A percentile compares a stretch with the other conserved stretches of the same genome.
Conservation (phyloP, 2,888 invertebrate species). For the Formica aserva region DNA sequence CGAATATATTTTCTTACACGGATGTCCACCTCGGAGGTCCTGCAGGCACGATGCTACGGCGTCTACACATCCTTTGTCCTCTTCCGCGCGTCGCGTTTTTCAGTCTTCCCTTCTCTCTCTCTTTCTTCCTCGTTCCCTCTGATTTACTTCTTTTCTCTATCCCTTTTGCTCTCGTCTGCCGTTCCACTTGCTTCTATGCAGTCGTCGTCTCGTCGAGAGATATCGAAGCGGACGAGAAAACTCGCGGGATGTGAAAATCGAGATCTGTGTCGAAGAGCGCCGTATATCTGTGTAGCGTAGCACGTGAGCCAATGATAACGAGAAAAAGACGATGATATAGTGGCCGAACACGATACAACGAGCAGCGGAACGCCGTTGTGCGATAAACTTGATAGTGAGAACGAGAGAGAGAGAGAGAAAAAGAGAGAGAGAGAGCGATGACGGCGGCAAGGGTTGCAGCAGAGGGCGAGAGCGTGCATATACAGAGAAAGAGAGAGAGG, state of each 20-base stretch:
- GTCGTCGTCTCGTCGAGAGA: constrained; percentile 11
- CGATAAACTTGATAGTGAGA: constrained; percentile 41
- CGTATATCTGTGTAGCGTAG: constrained; percentile 11
- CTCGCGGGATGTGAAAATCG: constrained; percentile 22
- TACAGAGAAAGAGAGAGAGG: constrained; percentile 44
- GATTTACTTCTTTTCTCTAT: constrained; percentile 25
- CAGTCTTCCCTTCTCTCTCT: neutral
- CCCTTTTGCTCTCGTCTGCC: constrained; percentile 12
- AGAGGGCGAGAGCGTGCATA: constrained; percentile 56
- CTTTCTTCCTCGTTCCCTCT: neutral
- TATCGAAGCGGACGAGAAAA: constrained; percentile 18
- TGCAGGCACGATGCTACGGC: constrained; percentile 30
- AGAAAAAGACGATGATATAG: constrained; percentile 4
- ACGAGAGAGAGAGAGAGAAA: constrained; percentile 41
- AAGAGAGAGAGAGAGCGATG: constrained; percentile 33
- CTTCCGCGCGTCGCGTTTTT: constrained; percentile 37
- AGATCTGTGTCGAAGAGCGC: constrained; percentile 13
- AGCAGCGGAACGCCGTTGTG: constrained; percentile 1
- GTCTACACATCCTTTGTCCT: constrained; percentile 42
- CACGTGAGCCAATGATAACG: constrained; percentile 22
- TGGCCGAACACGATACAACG: constrained; percentile 7
- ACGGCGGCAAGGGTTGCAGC: constrained; percentile 29
- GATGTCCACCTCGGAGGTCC: constrained; percentile 45
- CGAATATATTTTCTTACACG: constrained; percentile 43
- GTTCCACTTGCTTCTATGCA: constrained; percentile 34